Conservation (phyloP, 1,140 invertebrate species). For the Pollicipes pollicipes region DNA sequence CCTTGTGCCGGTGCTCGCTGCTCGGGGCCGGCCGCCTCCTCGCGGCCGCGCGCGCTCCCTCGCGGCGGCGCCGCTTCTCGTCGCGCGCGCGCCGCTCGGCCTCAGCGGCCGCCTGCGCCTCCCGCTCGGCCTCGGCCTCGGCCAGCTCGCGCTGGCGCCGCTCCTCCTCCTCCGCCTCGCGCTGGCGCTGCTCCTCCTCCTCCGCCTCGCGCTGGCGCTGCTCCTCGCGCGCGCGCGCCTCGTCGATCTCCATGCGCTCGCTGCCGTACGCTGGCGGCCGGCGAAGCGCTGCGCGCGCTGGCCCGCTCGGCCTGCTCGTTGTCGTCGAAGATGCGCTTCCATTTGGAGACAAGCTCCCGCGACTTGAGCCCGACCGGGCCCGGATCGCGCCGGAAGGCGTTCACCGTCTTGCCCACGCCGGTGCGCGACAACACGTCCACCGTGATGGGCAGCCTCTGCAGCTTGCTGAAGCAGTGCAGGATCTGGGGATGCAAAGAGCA, state of each 20-base stretch:
- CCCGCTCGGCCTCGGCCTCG: no score
- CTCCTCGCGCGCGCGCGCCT: background rate
- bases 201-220: background rate
- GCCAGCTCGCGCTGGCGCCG: background rate
- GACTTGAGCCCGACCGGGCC: background rate
- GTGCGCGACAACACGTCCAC: background rate
- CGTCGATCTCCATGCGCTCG: background rate
- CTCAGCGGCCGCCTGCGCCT: no score
- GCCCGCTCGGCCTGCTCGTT: background rate
- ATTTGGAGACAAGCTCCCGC: background rate
- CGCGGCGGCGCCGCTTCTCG: background rate
- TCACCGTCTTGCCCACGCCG: background rate
- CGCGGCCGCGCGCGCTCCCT: background rate
- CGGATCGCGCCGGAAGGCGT: background rate
- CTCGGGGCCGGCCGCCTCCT: background rate
- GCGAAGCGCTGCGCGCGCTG: background rate
- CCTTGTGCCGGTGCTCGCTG: background rate
- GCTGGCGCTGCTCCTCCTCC: background rate
- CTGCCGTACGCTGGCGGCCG: background rate
- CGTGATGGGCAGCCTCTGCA: background rate
- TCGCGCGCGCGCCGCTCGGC: no score
- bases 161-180: background rate
- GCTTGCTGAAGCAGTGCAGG: conserved; percentile 4
- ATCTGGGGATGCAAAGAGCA: background rate
- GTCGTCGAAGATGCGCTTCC: background rate